These are phyloP conservation scores for Rhagonycha lutea DNA, from an alignment of 2,888 invertebrate species.

Conservation along the genomic window DNA sequence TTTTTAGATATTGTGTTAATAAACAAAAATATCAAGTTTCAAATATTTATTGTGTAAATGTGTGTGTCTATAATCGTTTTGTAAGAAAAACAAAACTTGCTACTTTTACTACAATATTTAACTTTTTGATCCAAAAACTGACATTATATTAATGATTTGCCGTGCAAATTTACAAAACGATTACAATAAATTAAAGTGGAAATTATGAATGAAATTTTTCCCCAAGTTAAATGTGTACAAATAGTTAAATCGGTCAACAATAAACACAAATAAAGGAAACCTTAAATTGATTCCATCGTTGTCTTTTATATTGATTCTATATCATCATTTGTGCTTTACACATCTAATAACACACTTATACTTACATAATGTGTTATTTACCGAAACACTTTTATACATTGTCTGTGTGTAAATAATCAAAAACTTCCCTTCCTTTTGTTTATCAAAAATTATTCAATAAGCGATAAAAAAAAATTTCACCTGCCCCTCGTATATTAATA, in stretches of 20 bases:
- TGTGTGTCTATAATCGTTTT: slow-evolving; percentile 26
- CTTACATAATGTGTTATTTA: neutral
- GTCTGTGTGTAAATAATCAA: neutral
- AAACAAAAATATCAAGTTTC: slow-evolving; percentile 31
- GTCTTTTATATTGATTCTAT: slow-evolving; percentile 25
- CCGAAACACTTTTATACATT: neutral
- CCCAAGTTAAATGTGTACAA: slow-evolving; percentile 29
- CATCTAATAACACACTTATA: neutral
- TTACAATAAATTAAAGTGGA: slow-evolving; percentile 41
- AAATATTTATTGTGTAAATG: slow-evolving; percentile 47
- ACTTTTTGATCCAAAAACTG: slow-evolving; percentile 38
- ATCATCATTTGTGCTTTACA: neutral
- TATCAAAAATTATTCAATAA: neutral
- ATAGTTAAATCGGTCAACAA: slow-evolving; percentile 35
- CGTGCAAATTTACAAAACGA: slow-evolving; percentile 46
- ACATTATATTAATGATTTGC: slow-evolving; percentile 40
- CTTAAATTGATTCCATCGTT: slow-evolving; percentile 19
- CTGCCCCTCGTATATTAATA: neutral
- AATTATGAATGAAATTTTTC: slow-evolving; percentile 27
- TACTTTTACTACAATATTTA: slow-evolving; percentile 35
- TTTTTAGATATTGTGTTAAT: slow-evolving; percentile 13
- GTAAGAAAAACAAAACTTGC: slow-evolving; percentile 29
- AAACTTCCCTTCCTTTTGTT: neutral
- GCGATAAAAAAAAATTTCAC: neutral
- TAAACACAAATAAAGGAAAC: slow-evolving; percentile 28